Percentiles rank a stretch among this genome's conserved stretches.
These are phyloP conservation scores for Agapornis roseicollis DNA, from an alignment of 2,113 vertebrate species.

Conservation along the genomic window DNA sequence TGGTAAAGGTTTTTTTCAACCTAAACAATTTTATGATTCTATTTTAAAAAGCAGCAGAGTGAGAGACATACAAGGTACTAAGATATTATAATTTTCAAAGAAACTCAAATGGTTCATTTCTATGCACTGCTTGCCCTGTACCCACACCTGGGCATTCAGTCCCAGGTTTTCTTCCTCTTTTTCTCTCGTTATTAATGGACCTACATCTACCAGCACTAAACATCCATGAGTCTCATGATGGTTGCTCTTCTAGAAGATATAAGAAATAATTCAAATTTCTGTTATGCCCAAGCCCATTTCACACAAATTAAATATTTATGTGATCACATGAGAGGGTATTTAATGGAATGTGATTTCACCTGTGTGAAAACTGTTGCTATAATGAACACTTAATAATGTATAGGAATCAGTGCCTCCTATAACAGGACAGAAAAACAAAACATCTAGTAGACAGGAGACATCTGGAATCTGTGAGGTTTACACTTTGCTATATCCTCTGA, in stretches of 20 bases:
- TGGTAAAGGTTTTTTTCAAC: background rate
- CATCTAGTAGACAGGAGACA: background rate
- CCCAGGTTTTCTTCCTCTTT: background rate
- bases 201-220: background rate
- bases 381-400: slow-evolving; percentile 18
- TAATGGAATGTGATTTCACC: background rate
- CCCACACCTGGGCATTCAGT: background rate
- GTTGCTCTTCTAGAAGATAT: background rate
- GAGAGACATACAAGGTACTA: background rate
- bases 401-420: background rate
- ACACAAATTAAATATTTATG: background rate
- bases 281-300: background rate
- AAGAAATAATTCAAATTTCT: background rate
- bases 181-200: background rate
- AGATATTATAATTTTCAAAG: background rate
- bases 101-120: background rate
- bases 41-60: background rate
- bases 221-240: background rate
- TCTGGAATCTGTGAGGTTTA: background rate
- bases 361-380: background rate
- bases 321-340: background rate
- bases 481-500: background rate
- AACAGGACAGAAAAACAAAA: background rate
- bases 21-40: background rate
- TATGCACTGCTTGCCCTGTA: background rate